Evolutionary conservation across 2,797 vertebrate genomes (phyloP).

Genomic region (Nannoperca obscura): DNA sequence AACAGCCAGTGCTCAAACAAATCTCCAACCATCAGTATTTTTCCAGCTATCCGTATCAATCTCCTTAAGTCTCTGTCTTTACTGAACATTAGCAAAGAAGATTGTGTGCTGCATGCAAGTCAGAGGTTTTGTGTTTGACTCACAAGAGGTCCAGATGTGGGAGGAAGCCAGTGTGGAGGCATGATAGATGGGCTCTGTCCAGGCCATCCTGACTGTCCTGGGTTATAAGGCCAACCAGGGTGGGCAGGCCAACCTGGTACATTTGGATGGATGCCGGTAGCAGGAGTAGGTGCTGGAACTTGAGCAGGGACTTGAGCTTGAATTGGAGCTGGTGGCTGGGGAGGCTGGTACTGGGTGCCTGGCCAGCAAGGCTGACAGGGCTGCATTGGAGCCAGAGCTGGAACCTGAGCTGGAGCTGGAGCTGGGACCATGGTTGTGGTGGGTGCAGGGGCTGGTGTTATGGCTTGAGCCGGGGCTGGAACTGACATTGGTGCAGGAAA

Average conservation of each 20-base stretch:
- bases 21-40: not conserved
- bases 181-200: conserved; percentile 74
- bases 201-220: conserved; percentile 86
- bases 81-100: not conserved
- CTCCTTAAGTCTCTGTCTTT: not conserved
- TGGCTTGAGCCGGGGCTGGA: conserved; percentile 35
- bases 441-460: conserved; percentile 43
- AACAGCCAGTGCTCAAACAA: not conserved
- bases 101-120: not conserved
- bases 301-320: conserved; percentile 33
- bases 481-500: conserved; percentile 39
- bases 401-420: not conserved
- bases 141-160: conserved; percentile 82
- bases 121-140: conserved; percentile 49
- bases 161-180: conserved; percentile 77
- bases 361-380: conserved; percentile 65
- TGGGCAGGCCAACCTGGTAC: conserved; percentile 66
- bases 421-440: conserved; percentile 24
- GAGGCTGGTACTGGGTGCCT: conserved; percentile 58
- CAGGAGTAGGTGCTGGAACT: conserved; percentile 42
- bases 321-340: conserved; percentile 45
- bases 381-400: conserved; percentile 21
- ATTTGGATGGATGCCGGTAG: conserved; percentile 42
- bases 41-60: not conserved
- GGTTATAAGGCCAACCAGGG: conserved; percentile 81